Percentiles rank a stretch among this genome's conserved stretches.
Conservation (phyloP, 2,113 vertebrate species). For the Acrocephalus kingi region DNA sequence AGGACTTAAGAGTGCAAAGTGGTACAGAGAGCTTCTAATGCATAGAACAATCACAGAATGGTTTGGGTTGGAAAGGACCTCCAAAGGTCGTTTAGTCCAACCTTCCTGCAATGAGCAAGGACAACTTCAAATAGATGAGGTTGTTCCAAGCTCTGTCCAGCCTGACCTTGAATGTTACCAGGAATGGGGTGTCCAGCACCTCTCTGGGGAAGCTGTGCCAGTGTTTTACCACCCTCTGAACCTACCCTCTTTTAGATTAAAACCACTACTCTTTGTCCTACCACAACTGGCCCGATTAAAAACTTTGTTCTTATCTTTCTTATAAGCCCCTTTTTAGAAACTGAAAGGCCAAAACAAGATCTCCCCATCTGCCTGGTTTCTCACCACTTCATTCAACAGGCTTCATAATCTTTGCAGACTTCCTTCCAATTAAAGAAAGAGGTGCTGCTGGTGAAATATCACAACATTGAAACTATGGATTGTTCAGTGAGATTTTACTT, state of each 20-base stretch:
- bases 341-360: background rate
- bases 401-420: background rate
- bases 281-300: background rate
- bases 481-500: background rate
- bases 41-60: background rate
- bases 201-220: background rate
- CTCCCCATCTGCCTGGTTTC: background rate
- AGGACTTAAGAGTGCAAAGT: background rate
- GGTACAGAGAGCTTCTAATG: background rate
- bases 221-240: background rate
- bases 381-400: background rate
- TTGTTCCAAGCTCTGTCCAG: background rate
- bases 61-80: background rate
- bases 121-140: background rate
- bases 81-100: background rate
- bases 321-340: background rate
- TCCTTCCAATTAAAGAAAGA: background rate
- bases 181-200: background rate
- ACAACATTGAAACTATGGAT: background rate
- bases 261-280: background rate
- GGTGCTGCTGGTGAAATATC: background rate
- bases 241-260: background rate
- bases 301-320: background rate
- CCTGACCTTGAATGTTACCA: too few relatives aligned
- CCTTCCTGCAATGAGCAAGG: background rate